Evolutionary conservation across 2,888 invertebrate genomes (phyloP).

Genomic region (Trimorus sp.): DNA sequence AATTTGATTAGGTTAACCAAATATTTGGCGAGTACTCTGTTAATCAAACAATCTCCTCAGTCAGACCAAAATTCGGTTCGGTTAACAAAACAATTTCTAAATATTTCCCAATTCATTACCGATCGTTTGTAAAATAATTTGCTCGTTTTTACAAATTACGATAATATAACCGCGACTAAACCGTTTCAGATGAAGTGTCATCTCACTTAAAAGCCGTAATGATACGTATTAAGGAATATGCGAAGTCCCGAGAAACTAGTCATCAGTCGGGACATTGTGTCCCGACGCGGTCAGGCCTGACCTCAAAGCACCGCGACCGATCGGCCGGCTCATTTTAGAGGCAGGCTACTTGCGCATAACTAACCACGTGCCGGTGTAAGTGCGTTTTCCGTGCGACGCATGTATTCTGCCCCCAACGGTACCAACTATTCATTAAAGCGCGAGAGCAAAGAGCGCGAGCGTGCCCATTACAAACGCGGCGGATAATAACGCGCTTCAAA

Average conservation of each 20-base stretch:
- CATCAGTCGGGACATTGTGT: conserved; percentile 53
- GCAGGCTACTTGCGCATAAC: conserved; percentile 48
- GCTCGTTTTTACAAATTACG: too few relatives aligned
- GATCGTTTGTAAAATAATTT: too few relatives aligned
- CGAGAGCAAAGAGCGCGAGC: conserved; percentile 62
- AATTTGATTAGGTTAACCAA: too few relatives aligned
- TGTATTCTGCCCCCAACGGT: conserved; percentile 54
- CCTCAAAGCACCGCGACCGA: conserved; percentile 56
- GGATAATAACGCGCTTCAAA: conserved; percentile 73
- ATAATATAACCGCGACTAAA: too few relatives aligned
- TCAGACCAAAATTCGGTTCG: too few relatives aligned
- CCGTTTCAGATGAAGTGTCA: too few relatives aligned
- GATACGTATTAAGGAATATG: background rate
- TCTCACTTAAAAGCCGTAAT: background rate
- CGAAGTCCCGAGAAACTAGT: background rate
- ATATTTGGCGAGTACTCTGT: too few relatives aligned
- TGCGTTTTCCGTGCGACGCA: conserved; percentile 52
- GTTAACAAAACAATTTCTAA: too few relatives aligned
- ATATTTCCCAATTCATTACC: too few relatives aligned
- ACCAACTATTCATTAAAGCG: conserved; percentile 62
- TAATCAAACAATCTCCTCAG: too few relatives aligned
- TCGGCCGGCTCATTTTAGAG: conserved; percentile 50
- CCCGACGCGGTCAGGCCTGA: conserved; percentile 36
- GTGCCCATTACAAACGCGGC: conserved; percentile 75
- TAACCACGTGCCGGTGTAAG: conserved; percentile 37